phyloP scores from a whole-genome alignment of 2,113 vertebrate species.

The Micronycteris hirsuta region DNA sequence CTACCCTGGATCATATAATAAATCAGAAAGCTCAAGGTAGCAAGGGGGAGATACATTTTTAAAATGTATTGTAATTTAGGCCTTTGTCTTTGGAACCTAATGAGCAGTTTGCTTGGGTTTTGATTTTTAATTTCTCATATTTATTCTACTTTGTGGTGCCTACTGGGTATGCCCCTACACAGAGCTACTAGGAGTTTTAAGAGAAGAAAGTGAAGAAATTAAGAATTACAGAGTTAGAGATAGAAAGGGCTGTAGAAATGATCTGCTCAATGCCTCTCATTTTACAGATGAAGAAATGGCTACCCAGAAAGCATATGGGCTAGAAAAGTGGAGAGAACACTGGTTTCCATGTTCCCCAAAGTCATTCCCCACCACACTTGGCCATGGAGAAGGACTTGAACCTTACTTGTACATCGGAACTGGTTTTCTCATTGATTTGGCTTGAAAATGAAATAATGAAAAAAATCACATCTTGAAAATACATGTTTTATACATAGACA shows the following conservation, averaged over 20 bases:
- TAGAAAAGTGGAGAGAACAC: neutral
- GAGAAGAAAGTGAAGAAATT: neutral
- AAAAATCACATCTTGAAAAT: neutral
- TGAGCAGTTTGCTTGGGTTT: neutral
- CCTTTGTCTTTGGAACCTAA: slow-evolving; percentile 23
- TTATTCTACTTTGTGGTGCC: neutral
- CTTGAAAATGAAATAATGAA: neutral
- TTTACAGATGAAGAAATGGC: neutral
- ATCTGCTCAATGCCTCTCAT: neutral
- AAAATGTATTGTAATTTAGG: neutral
- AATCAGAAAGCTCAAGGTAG: slow-evolving; percentile 22
- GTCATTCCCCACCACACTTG: neutral
- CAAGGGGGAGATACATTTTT: neutral
- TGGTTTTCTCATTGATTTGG: neutral
- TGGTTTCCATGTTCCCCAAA: neutral
- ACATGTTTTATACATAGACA: neutral
- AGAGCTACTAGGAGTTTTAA: slow-evolving; percentile 4
- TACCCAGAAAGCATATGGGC: neutral
- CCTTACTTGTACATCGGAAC: neutral
- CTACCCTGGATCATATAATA: slow-evolving; percentile 26
- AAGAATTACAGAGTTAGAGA: neutral
- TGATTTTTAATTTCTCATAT: slow-evolving; percentile 32
- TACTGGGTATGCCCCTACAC: neutral
- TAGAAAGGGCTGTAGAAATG: neutral
- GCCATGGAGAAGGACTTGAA: neutral